phyloP scores from a whole-genome alignment of 2,888 invertebrate species.

The Drosophila mimica region DNA sequence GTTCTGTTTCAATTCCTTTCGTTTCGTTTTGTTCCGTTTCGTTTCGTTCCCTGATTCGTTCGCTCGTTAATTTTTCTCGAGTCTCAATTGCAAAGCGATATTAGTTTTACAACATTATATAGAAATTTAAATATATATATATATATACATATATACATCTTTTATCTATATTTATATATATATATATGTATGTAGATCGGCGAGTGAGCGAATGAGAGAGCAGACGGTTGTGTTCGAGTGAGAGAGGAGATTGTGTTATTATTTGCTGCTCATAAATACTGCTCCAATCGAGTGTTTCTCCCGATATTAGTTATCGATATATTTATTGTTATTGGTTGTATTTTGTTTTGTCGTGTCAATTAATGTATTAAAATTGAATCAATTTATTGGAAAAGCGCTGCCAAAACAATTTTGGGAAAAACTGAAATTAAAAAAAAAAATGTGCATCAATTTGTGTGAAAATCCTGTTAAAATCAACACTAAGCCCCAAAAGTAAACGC shows the following conservation, averaged over 20 bases:
- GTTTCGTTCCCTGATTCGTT: background rate
- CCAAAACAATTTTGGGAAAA: constrained; percentile 2
- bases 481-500: constrained; percentile 9
- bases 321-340: constrained; percentile 18
- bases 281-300: constrained; percentile 4
- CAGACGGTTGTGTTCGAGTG: constrained; percentile 1
- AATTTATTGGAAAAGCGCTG: constrained; percentile 27
- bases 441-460: no score
- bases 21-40: background rate
- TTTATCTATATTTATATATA: background rate
- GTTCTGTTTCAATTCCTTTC: background rate
- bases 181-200: constrained; percentile 2
- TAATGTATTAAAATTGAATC: constrained; percentile 19
- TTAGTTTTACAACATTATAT: constrained; percentile 38
- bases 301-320: constrained; percentile 12
- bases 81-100: constrained; percentile 61
- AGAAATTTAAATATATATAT: background rate
- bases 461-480: constrained; percentile 34
- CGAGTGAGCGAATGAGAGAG: constrained; percentile 15
- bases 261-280: constrained; percentile 20
- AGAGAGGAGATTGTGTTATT: constrained; percentile 10
- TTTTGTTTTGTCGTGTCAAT: constrained; percentile 44
- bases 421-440: background rate
- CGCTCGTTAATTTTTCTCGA: constrained; percentile 27
- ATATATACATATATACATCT: background rate